Base-by-base conservation (phyloP, 2,113 vertebrate genomes). In the Salvelinus fontinalis region DNA sequence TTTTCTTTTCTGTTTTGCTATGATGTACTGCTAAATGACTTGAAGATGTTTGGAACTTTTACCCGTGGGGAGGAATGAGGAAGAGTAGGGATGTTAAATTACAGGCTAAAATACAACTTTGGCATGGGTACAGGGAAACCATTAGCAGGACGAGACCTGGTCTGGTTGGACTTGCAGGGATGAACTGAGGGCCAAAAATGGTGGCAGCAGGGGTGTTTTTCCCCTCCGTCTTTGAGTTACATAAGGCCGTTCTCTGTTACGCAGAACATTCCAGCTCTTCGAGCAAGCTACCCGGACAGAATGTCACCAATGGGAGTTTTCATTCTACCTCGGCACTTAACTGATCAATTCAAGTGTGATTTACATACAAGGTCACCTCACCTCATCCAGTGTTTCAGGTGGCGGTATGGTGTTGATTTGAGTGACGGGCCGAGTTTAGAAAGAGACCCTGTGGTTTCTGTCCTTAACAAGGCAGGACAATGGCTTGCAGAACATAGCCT, bases 341-440 rank as follows among this genome's bases (percentile, higher is more conserved):
- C 83, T 75, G 71, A 84, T 90, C 88, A 88, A 88, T 89, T 87
- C 74, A 60, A 79, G 73, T 78, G 57, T 85, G 51, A 86, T 89
- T 85, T 88, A 83, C 80, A 84, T 88, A 81, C 80, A 86, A 89
- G 86, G 86, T 86, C 82, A 82, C 88, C 75, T 88, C 84, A 87
- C 86, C 90, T 81, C 84, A 79, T 78, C 70, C 39, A 44, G 9
- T 44, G 9, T 76, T 77, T 83, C 60, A 31, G 70, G 78, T 66
- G 39, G 39, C 2, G 9, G 9, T 11, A 44, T 11, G 39, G 9
- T 44, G 39, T 44, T 44, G 39, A 44, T 44, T 39, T 44, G 39
- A 44, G 39, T 44, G 39, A 44, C 39, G 0, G 8, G 8, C 6
- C 39, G 2, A 44, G 39, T 44, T 44, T 44, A 44, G 8, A 44